Conservation (phyloP, 2,888 invertebrate genomes). For the Gerris lacustris region DNA sequence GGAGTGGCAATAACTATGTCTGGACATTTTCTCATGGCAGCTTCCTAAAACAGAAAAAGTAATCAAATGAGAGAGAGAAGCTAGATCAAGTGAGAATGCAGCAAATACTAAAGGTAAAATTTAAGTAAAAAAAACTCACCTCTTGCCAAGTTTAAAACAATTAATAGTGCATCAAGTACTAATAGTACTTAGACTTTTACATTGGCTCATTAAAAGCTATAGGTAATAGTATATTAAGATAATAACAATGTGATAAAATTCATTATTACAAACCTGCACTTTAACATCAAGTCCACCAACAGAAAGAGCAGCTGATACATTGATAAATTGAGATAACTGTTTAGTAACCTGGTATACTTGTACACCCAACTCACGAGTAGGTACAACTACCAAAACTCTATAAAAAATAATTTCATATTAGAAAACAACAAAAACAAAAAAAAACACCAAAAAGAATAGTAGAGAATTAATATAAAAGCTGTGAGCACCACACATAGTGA, state of each 20-base stretch:
- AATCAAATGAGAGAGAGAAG: no score
- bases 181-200: no score
- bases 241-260: no score
- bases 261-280: conserved; percentile 38
- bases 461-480: no score
- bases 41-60: conserved; percentile 45
- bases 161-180: no score
- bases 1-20: conserved; percentile 98
- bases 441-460: no score
- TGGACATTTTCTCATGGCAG: conserved; percentile 72
- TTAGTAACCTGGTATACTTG: conserved; percentile 92
- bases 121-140: neutral
- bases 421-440: conserved; percentile 2
- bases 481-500: no score
- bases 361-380: conserved; percentile 93
- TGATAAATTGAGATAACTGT: conserved; percentile 77
- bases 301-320: conserved; percentile 66
- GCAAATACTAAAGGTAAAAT: neutral
- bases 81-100: neutral
- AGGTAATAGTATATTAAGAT: no score
- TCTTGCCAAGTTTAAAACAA: neutral
- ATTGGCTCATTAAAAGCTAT: no score
- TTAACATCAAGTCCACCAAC: conserved; percentile 82
- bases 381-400: conserved; percentile 83
- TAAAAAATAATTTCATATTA: conserved; percentile 7